phyloP scores from a whole-genome alignment of 2,797 vertebrate genomes.

The Galaxias olidus region DNA sequence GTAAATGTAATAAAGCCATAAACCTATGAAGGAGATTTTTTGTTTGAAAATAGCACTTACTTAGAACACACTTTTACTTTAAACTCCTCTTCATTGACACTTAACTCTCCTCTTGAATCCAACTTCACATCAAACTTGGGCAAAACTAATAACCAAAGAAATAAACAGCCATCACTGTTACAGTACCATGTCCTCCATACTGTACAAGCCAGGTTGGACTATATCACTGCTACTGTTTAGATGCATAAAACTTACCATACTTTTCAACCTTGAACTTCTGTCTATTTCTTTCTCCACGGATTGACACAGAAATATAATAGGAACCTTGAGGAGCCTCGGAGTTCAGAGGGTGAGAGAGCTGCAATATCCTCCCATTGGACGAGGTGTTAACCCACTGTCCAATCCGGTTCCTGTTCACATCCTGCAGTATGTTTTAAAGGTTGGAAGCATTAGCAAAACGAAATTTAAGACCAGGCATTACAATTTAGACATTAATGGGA shows the following conservation, averaged over 20 bases:
- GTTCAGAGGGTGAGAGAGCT: conserved; percentile 69
- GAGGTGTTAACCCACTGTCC: conserved; percentile 73
- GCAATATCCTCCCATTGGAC: conserved; percentile 62
- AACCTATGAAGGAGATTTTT: no score
- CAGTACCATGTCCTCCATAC: no score
- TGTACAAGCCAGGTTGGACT: no score
- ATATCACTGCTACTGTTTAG: no score
- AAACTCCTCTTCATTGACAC: conserved; percentile 37
- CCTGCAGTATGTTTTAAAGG: conserved; percentile 48
- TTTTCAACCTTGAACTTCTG: conserved; percentile 72
- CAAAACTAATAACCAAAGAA: conserved; percentile 48
- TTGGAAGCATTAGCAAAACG: no score
- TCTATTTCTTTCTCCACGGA: background rate
- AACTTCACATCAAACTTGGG: conserved; percentile 61
- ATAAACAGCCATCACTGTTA: background rate
- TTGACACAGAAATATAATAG: conserved; percentile 52
- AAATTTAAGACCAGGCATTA: no score
- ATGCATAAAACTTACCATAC: conserved; percentile 62
- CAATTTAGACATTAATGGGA: no score
- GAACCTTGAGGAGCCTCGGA: conserved; percentile 65
- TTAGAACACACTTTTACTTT: conserved; percentile 49
- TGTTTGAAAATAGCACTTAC: conserved; percentile 50
- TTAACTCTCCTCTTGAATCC: conserved; percentile 17
- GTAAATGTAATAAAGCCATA: no score
- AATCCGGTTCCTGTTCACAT: conserved; percentile 64